Conservation (phyloP, 2,797 vertebrate species). For the Gastrophryne carolinensis region DNA sequence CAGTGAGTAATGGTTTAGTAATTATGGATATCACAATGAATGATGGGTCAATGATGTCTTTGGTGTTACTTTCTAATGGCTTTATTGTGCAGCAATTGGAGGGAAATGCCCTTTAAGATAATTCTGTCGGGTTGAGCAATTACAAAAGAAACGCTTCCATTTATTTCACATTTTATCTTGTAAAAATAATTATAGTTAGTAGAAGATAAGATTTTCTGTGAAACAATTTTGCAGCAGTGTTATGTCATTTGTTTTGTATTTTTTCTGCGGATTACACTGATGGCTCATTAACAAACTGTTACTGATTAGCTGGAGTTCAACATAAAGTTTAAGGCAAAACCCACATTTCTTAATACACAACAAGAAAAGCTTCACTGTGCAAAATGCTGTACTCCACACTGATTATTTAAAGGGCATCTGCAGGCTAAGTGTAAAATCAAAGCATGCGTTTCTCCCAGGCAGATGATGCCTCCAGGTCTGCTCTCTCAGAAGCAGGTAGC, state of each 20-base stretch:
- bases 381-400: no score
- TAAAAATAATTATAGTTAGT: constrained; percentile 29
- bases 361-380: no score
- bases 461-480: no score
- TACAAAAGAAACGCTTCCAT: constrained; percentile 41
- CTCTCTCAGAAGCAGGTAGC: no score
- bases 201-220: constrained; percentile 28
- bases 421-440: no score
- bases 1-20: constrained; percentile 22
- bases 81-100: constrained; percentile 42
- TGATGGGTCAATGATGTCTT: constrained; percentile 47
- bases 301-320: not conserved
- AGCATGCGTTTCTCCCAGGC: no score
- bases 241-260: not conserved
- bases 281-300: not conserved
- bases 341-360: no score
- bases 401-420: no score
- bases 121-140: constrained; percentile 44
- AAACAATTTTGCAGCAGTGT: not conserved
- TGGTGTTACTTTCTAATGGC: constrained; percentile 43
- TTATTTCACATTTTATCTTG: constrained; percentile 42
- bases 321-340: not conserved
- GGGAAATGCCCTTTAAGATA: constrained; percentile 47
- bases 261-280: not conserved
- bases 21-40: constrained; percentile 38